A percentile compares a stretch with the other conserved stretches of the same genome.
phyloP scores from a whole-genome alignment of 1,140 invertebrate species.

The Drosophila ohnishii region DNA sequence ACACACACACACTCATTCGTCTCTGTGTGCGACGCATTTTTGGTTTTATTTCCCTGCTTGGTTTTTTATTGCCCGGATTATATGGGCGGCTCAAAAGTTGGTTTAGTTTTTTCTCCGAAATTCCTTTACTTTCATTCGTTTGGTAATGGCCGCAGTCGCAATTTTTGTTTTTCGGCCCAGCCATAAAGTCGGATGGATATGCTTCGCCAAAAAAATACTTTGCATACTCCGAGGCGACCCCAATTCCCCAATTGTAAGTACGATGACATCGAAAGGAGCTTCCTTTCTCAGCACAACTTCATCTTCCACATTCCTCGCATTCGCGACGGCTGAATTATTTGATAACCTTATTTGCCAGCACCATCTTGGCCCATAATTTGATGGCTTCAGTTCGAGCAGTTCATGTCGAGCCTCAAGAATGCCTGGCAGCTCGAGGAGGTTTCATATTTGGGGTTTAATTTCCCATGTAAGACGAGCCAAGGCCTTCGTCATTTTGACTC shows the following conservation, averaged over 20 bases:
- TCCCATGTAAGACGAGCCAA: constrained; percentile 53
- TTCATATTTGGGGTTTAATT: constrained; percentile 73
- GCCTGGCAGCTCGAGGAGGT: constrained; percentile 67
- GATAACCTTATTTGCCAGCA: constrained; percentile 51
- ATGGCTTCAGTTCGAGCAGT: constrained; percentile 50
- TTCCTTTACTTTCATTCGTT: constrained; percentile 8
- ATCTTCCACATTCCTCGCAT: constrained; percentile 58
- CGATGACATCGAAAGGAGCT: constrained; percentile 12
- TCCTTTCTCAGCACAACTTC: constrained; percentile 20
- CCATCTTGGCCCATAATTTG: constrained; percentile 55
- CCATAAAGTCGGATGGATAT: constrained; percentile 19
- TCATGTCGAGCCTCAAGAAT: constrained; percentile 60
- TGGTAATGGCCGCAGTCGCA: constrained; percentile 26
- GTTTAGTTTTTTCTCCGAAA: constrained; percentile 25
- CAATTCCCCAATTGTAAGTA: constrained; percentile 22
- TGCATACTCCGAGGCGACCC: constrained; percentile 30
- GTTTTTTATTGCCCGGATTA: constrained; percentile 41
- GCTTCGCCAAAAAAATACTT: constrained; percentile 22
- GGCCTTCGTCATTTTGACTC: constrained; percentile 1
- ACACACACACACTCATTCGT: constrained; percentile 25
- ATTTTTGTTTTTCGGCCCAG: constrained; percentile 10
- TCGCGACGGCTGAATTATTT: constrained; percentile 58
- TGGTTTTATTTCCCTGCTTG: constrained; percentile 28
- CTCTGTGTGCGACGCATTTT: constrained; percentile 14
- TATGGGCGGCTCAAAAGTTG: constrained; percentile 44